Evolutionary conservation across 2,797 vertebrate genomes (phyloP).

Genomic region (Botia kubotai): DNA sequence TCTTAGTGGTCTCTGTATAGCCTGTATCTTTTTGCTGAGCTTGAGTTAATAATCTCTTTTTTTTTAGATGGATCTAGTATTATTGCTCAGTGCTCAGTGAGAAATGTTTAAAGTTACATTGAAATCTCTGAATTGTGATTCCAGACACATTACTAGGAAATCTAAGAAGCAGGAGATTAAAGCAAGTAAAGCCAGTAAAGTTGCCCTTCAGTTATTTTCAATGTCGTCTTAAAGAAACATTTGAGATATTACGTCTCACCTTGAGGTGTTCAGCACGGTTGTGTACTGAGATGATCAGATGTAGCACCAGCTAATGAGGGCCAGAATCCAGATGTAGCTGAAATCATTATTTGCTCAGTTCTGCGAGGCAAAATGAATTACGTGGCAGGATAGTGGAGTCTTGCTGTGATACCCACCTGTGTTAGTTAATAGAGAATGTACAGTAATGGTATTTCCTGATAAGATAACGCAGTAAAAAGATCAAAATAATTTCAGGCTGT

Average conservation of each 20-base stretch:
- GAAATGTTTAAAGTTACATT: no score
- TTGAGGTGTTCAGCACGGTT: neutral
- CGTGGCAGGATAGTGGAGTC: neutral
- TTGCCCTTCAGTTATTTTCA: no score
- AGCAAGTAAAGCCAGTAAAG: no score
- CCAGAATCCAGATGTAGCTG: neutral
- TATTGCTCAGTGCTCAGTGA: no score
- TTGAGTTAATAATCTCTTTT: neutral
- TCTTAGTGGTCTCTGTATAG: neutral
- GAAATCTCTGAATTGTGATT: no score
- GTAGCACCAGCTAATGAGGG: neutral
- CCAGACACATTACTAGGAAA: no score
- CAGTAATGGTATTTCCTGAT: neutral
- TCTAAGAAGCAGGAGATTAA: no score
- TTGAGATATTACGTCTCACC: neutral
- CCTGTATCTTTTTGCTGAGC: neutral
- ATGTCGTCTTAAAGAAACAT: no score
- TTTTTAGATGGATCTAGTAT: no score
- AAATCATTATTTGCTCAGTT: neutral
- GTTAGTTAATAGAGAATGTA: neutral
- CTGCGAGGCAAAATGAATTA: neutral
- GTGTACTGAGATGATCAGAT: neutral
- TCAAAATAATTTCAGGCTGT: neutral
- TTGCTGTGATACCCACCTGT: no score
- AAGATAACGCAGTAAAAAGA: neutral